Base-by-base conservation (phyloP, 2,888 invertebrate genomes). In the Petrolisthes manimaculis region DNA sequence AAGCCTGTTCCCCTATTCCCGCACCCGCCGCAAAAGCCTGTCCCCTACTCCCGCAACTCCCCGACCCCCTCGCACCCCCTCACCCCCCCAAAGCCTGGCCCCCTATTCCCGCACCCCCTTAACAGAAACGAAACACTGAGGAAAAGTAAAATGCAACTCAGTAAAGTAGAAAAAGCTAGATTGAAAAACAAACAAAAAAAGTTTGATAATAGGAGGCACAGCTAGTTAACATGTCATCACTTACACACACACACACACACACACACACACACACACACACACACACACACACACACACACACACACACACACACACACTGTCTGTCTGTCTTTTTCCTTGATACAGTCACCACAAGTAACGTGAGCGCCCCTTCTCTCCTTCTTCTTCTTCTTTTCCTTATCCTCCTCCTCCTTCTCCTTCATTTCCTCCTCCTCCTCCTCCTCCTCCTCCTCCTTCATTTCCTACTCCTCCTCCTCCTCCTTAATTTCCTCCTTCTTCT, bases 181-280 rank as follows among this genome's bases (percentile, higher is more conserved):
- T n/a, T n/a, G n/a, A n/a, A n/a, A n/a, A n/a, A n/a, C n/a, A n/a
- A n/a, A n/a, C n/a, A n/a, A n/a, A n/a, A n/a, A n/a, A n/a, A n/a
- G n/a, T n/a, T n/a, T n/a, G n/a, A n/a, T n/a, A n/a, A n/a, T n/a
- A n/a, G n/a, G n/a, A n/a, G n/a, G n/a, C n/a, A n/a, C n/a, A n/a
- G n/a, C n/a, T n/a, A n/a, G n/a, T n/a, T n/a, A n/a, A 14, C 51
- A 54, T 4, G 9, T 1, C 6, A 9, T 5, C 37, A 67, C 51
- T 37, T 37, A 82, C 69, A 67, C 69, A 69, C 82, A 69, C 24
- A 69, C 69, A 69, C 61, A 82, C 61, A 61, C 51, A 75, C n/a
- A 75, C n/a, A 75, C 14, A 75, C 24, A n/a, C 14, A n/a, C 75
- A 75, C 24, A 75, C 37, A 24, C 77, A 21, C n/a, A 21, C 37